Evolutionary conservation across 1,140 invertebrate species (phyloP).

Genomic region (Drosophila repleta): DNA sequence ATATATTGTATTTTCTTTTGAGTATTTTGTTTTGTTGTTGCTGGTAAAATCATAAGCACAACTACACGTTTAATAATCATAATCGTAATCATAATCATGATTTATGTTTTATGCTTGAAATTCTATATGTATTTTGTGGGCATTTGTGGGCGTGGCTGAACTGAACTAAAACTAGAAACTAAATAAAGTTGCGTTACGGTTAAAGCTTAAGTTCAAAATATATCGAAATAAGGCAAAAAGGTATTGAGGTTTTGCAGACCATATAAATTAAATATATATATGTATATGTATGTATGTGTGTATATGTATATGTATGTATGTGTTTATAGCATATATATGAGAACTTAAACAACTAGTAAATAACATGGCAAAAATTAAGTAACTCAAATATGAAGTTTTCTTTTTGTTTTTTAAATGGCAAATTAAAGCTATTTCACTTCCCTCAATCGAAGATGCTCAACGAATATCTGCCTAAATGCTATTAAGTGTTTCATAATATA

Average conservation of each 20-base stretch:
- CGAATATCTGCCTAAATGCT: slow-evolving; percentile 23
- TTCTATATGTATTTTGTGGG: slow-evolving; percentile 37
- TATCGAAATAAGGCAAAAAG: slow-evolving; percentile 73
- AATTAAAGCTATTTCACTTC: slow-evolving; percentile 81
- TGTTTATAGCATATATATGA: neutral
- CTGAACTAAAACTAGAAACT: slow-evolving; percentile 56
- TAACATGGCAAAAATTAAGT: slow-evolving; percentile 61
- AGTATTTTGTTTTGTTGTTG: slow-evolving; percentile 59
- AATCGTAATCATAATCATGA: slow-evolving; percentile 35
- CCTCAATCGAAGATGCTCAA: slow-evolving; percentile 70
- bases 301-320: slow-evolving; percentile 14
- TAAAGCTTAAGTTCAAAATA: slow-evolving; percentile 64
- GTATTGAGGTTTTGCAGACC: slow-evolving; percentile 63
- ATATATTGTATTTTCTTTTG: slow-evolving; percentile 57
- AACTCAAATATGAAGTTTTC: slow-evolving; percentile 41
- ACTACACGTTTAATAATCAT: slow-evolving; percentile 65
- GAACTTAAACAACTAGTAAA: slow-evolving; percentile 50
- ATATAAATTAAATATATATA: slow-evolving; percentile 38
- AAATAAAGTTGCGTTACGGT: slow-evolving; percentile 46
- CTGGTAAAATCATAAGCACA: slow-evolving; percentile 76
- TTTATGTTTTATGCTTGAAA: slow-evolving; percentile 28
- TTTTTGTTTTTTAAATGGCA: slow-evolving; percentile 60
- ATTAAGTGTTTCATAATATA: slow-evolving; percentile 41
- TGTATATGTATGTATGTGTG: slow-evolving; percentile 12
- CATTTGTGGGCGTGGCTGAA: slow-evolving; percentile 63